These are phyloP conservation scores for Falcaria lacertinaria DNA, from an alignment of 2,888 invertebrate species.

Conservation along the genomic window DNA sequence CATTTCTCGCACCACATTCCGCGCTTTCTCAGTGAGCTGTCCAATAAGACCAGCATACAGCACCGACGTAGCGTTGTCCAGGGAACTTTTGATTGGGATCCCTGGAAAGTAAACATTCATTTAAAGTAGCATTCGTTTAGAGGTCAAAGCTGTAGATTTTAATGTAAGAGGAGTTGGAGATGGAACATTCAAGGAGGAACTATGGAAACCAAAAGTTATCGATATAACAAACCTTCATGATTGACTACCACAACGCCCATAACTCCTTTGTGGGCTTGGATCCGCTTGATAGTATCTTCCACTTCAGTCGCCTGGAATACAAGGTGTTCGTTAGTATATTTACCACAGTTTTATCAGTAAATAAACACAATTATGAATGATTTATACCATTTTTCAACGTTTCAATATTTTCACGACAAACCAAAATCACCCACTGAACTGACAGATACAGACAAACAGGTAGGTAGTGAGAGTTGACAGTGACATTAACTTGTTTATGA, in stretches of 20 bases:
- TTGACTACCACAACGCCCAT: slow-evolving; percentile 98
- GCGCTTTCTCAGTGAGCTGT: slow-evolving; percentile 94
- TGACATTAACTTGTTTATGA: too few species aligned
- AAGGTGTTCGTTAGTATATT: slow-evolving; percentile 4
- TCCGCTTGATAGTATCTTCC: slow-evolving; percentile 98
- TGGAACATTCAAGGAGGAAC: slow-evolving; percentile 12
- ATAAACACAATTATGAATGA: background rate
- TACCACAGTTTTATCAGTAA: background rate
- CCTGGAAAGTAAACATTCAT: slow-evolving; percentile 66
- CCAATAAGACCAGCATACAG: slow-evolving; percentile 96
- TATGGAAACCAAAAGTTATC: slow-evolving; percentile 42
- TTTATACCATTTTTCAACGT: background rate
- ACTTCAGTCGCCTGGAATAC: slow-evolving; percentile 87
- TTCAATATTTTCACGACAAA: too few species aligned
- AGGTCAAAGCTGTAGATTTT: too few species aligned
- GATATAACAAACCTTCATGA: slow-evolving; percentile 93
- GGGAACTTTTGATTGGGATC: slow-evolving; percentile 93
- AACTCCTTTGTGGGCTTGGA: slow-evolving; percentile 98
- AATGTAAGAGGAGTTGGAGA: too few species aligned
- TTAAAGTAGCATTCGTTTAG: too few species aligned
- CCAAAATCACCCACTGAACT: too few species aligned
- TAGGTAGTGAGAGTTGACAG: too few species aligned
- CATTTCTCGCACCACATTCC: slow-evolving; percentile 95
- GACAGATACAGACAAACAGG: too few species aligned
- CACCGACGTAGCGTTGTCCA: slow-evolving; percentile 97